These are phyloP conservation scores for Cyprinus carpio DNA, from an alignment of 2,113 vertebrate genomes.

Conservation along the genomic window DNA sequence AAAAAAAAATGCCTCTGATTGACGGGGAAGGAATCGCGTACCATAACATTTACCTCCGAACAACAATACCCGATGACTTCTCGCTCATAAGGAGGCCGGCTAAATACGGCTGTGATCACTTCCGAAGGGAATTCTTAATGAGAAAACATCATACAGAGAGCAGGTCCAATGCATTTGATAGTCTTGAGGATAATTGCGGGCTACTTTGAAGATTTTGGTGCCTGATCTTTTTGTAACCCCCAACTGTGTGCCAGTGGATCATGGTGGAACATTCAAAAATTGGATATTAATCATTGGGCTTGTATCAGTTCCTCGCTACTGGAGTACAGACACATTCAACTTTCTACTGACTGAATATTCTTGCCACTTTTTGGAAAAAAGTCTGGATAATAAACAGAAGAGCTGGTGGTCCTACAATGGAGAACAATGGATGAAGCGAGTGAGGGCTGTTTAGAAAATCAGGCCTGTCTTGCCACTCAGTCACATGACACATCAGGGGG, in stretches of 20 bases:
- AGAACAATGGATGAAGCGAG: conserved; percentile 46
- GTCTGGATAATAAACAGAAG: conserved; percentile 20
- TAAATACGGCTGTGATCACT: neutral
- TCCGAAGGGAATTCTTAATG: conserved; percentile 8
- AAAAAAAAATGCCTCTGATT: conserved; percentile 20
- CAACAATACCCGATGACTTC: neutral
- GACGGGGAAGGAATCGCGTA: conserved; percentile 19
- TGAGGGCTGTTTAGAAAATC: conserved; percentile 11
- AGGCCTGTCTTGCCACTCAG: conserved; percentile 47
- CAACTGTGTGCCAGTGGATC: conserved; percentile 14
- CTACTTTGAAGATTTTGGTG: conserved; percentile 2
- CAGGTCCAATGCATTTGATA: conserved; percentile 3
- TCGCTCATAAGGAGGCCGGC: conserved; percentile 42
- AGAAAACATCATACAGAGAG: conserved; percentile 3
- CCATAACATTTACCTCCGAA: conserved; percentile 25
- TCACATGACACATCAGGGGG: conserved; percentile 38
- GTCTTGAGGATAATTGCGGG: conserved; percentile 24
- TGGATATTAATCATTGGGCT: conserved; percentile 42
- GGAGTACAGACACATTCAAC: conserved; percentile 13
- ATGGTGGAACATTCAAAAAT: neutral
- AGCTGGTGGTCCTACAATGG: conserved; percentile 7
- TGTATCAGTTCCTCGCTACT: neutral
- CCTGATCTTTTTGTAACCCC: neutral
- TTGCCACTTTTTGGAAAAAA: neutral
- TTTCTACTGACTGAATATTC: conserved; percentile 37